phyloP scores from a whole-genome alignment of 2,888 invertebrate species.

The Orthosia cruda region DNA sequence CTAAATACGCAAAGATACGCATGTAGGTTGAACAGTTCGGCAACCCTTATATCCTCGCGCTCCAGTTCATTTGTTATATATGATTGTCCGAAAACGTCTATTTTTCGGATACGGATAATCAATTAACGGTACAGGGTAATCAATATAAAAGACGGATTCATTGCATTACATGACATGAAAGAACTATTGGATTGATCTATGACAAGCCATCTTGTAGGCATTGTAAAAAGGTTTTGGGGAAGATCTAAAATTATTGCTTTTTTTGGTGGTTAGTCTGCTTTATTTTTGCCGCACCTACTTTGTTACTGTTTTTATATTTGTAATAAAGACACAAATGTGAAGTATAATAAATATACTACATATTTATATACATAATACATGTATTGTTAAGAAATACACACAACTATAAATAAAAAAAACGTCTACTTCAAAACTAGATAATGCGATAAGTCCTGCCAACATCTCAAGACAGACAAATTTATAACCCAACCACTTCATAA shows the following conservation, averaged over 20 bases:
- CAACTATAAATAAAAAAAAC: no score
- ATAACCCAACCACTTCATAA: slow-evolving; percentile 21
- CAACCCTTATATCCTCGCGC: slow-evolving; percentile 64
- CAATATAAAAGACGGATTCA: slow-evolving; percentile 60
- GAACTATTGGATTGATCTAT: slow-evolving; percentile 56
- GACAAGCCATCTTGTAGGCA: slow-evolving; percentile 15
- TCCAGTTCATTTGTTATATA: slow-evolving; percentile 69
- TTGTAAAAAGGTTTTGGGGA: slow-evolving; percentile 31
- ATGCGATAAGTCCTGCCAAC: slow-evolving; percentile 3
- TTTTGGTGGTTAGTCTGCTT: not conserved
- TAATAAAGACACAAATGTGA: no score
- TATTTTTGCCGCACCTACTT: not conserved
- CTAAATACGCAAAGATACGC: slow-evolving; percentile 37
- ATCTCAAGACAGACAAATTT: slow-evolving; percentile 12
- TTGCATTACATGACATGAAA: slow-evolving; percentile 57
- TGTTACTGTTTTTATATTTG: no score
- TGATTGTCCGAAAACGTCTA: slow-evolving; percentile 63
- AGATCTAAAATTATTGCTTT: not conserved
- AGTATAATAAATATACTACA: no score
- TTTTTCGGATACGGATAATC: slow-evolving; percentile 70
- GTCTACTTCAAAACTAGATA: no score
- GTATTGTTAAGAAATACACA: not conserved
- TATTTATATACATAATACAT: no score
- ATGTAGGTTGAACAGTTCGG: slow-evolving; percentile 64
- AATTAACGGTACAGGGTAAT: slow-evolving; percentile 69